phyloP scores from a whole-genome alignment of 2,888 invertebrate species.

The Drosophila buzzatii region DNA sequence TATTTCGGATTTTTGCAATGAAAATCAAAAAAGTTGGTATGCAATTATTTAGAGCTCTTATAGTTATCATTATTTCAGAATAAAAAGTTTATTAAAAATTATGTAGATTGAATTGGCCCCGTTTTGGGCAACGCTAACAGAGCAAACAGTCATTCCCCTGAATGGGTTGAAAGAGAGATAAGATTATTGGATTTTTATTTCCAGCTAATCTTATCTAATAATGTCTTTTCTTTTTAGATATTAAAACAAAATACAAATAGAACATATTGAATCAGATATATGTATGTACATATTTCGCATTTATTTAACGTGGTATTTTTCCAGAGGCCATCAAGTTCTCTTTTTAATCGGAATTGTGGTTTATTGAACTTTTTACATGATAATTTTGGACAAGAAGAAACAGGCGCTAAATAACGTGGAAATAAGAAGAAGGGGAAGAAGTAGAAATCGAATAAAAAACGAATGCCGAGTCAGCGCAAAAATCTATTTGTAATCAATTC shows the following conservation, averaged over 20 bases:
- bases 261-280: neutral
- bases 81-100: no score
- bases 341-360: slow-evolving; percentile 9
- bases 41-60: no score
- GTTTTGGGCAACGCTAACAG: neutral
- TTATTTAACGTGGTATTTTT: neutral
- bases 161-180: slow-evolving; percentile 13
- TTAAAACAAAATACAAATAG: neutral
- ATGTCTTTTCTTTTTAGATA: neutral
- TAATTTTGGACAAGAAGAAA: slow-evolving; percentile 2
- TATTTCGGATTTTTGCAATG: no score
- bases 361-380: slow-evolving; percentile 28
- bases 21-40: no score
- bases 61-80: no score
- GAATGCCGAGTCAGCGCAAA: neutral
- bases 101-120: neutral
- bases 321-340: neutral
- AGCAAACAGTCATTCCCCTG: neutral
- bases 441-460: neutral
- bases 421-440: neutral
- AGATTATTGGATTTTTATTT: slow-evolving; percentile 8
- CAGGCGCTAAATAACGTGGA: slow-evolving; percentile 13
- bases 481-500: slow-evolving; percentile 4
- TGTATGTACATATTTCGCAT: no score
- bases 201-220: neutral